phyloP scores from a whole-genome alignment of 2,888 invertebrate genomes.

The Hypercompe scribonia region DNA sequence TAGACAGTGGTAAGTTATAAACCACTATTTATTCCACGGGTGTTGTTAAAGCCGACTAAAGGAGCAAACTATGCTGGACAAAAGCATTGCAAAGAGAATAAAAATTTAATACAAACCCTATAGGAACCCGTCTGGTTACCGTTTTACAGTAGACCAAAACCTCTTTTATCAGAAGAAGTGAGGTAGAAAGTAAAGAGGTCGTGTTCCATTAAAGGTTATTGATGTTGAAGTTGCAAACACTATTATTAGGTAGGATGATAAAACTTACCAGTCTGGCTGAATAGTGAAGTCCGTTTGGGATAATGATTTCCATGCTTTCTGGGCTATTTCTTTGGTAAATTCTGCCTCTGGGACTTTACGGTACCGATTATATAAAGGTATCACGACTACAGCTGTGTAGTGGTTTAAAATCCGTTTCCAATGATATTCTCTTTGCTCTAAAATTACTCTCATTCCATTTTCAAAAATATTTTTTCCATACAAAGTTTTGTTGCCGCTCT shows the following conservation, averaged over 20 bases:
- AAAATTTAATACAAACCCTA: too few relatives aligned
- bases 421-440: slow-evolving; percentile 72
- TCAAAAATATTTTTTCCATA: slow-evolving; percentile 73
- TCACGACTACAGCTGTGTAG: slow-evolving; percentile 74
- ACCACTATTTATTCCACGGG: too few relatives aligned
- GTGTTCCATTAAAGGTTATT: too few relatives aligned
- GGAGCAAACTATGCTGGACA: too few relatives aligned
- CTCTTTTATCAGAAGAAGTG: too few relatives aligned
- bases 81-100: too few relatives aligned
- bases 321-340: slow-evolving; percentile 72
- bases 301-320: slow-evolving; percentile 66
- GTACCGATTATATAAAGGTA: slow-evolving; percentile 68
- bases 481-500: slow-evolving; percentile 67
- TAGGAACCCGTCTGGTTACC: too few relatives aligned
- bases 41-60: too few relatives aligned
- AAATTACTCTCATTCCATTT: slow-evolving; percentile 69
- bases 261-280: slow-evolving; percentile 77
- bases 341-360: slow-evolving; percentile 63
- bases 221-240: too few relatives aligned
- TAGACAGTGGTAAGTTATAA: too few relatives aligned
- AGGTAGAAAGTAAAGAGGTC: too few relatives aligned
- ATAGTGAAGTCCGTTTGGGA: slow-evolving; percentile 71
- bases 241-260: background rate
- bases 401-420: slow-evolving; percentile 77
- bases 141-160: too few relatives aligned